Conservation (phyloP, 2,797 vertebrate genomes). For the Hapalemur alaotrensis region DNA sequence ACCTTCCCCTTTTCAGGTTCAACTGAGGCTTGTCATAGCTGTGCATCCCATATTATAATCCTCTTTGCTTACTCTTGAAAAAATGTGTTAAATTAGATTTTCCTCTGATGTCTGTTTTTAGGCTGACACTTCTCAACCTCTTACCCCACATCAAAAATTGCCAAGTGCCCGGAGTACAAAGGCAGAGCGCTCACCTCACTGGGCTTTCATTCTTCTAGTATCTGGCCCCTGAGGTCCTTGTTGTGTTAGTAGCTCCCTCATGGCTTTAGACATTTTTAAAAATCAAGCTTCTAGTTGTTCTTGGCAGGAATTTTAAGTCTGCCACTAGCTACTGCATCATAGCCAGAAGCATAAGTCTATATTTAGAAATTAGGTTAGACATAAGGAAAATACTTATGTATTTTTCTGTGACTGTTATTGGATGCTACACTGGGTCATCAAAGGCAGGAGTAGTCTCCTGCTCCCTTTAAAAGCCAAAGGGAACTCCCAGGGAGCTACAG, state of each 20-base stretch:
- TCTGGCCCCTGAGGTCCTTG: background rate
- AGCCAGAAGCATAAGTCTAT: slow-evolving; percentile 56
- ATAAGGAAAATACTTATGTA: slow-evolving; percentile 55
- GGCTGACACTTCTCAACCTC: background rate
- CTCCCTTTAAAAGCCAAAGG: background rate
- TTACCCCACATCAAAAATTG: background rate
- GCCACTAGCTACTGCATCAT: slow-evolving; percentile 35
- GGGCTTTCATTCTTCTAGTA: background rate
- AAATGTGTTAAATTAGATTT: background rate
- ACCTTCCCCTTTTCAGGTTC: background rate
- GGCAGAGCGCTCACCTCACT: background rate
- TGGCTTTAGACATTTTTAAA: slow-evolving; percentile 3
- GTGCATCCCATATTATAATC: background rate
- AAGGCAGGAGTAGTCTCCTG: background rate
- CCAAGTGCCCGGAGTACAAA: background rate
- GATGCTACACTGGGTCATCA: background rate
- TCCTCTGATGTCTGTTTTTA: background rate
- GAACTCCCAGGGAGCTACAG: background rate
- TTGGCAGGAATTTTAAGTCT: slow-evolving; percentile 53
- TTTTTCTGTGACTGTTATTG: slow-evolving; percentile 24
- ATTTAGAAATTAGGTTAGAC: slow-evolving; percentile 64
- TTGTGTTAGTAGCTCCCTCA: background rate
- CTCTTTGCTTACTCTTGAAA: background rate
- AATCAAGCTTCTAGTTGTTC: slow-evolving; percentile 48
- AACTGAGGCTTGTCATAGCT: background rate